A percentile compares a stretch with the other conserved stretches of the same genome.
Evolutionary conservation across 2,113 vertebrate genomes (phyloP).

Genomic region (Phyllopteryx taeniolatus): DNA sequence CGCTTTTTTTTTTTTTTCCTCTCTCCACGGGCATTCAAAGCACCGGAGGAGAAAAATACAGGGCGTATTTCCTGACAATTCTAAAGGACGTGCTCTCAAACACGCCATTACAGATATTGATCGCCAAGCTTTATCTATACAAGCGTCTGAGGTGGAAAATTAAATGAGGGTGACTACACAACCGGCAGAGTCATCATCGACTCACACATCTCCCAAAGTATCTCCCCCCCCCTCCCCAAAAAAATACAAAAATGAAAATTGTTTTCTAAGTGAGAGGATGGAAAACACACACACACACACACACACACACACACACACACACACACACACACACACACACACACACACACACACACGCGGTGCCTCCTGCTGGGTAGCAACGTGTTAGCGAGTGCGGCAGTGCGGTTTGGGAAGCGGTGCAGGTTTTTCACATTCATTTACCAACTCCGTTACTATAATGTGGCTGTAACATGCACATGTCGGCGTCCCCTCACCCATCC

Average conservation of each 20-base stretch:
- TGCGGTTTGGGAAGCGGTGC: slow-evolving; percentile 27
- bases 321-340: slow-evolving; percentile 4
- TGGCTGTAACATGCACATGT: slow-evolving; percentile 14
- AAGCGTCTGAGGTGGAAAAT: slow-evolving; percentile 3
- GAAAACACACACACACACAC: slow-evolving; percentile 30
- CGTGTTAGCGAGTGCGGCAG: not conserved
- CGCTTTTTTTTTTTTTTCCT: slow-evolving; percentile 23
- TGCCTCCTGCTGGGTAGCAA: slow-evolving; percentile 68
- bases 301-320: not conserved
- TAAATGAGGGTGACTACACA: slow-evolving; percentile 6
- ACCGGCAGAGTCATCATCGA: slow-evolving; percentile 17
- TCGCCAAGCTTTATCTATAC: slow-evolving; percentile 23
- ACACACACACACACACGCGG: slow-evolving; percentile 17
- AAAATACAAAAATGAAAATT: slow-evolving; percentile 28
- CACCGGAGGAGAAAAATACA: slow-evolving; percentile 34
- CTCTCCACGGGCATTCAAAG: slow-evolving; percentile 5
- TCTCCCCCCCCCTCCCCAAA: not conserved
- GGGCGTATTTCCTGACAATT: slow-evolving; percentile 26
- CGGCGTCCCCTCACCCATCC: slow-evolving; percentile 30
- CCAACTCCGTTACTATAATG: slow-evolving; percentile 16
- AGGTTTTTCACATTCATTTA: slow-evolving; percentile 28
- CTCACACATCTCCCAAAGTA: slow-evolving; percentile 21
- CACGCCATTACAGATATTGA: slow-evolving; percentile 27
- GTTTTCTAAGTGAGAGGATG: slow-evolving; percentile 35
- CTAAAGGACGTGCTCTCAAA: slow-evolving; percentile 27